Conservation (phyloP, 2,113 vertebrate genomes). For the Paramormyrops kingsleyae region DNA sequence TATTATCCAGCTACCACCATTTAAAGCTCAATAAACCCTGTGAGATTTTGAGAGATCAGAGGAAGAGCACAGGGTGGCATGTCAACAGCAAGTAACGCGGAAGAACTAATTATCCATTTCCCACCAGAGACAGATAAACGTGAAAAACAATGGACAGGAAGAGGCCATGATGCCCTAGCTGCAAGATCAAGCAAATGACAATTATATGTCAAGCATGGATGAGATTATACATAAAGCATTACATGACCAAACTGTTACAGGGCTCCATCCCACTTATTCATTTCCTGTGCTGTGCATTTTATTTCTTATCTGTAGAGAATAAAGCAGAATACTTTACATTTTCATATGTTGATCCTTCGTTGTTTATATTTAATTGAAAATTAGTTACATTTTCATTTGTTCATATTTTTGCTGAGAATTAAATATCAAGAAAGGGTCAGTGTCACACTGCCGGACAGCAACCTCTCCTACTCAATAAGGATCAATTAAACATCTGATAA, state of each 20-base stretch:
- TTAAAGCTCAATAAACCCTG: not conserved
- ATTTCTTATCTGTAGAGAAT: not conserved
- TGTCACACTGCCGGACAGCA: not conserved
- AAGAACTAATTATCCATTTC: not conserved
- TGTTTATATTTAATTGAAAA: not conserved
- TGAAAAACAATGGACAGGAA: not conserved
- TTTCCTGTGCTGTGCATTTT: not conserved
- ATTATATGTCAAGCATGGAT: constrained; percentile 4
- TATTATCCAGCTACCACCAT: not conserved
- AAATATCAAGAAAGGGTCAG: not conserved
- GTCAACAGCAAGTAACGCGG: not conserved
- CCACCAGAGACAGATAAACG: not conserved
- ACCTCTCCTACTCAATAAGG: not conserved
- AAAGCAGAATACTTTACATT: not conserved
- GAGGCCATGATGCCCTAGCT: not conserved
- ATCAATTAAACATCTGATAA: not conserved
- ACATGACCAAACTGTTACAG: not conserved
- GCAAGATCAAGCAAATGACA: not conserved
- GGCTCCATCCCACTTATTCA: not conserved
- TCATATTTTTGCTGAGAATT: not conserved
- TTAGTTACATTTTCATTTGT: not conserved
- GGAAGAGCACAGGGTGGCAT: not conserved
- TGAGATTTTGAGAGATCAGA: not conserved
- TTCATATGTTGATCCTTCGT: not conserved
- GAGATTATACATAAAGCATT: not conserved